Evolutionary conservation across 1,140 invertebrate species (phyloP).

Genomic region (Drosophila malerkotliana): DNA sequence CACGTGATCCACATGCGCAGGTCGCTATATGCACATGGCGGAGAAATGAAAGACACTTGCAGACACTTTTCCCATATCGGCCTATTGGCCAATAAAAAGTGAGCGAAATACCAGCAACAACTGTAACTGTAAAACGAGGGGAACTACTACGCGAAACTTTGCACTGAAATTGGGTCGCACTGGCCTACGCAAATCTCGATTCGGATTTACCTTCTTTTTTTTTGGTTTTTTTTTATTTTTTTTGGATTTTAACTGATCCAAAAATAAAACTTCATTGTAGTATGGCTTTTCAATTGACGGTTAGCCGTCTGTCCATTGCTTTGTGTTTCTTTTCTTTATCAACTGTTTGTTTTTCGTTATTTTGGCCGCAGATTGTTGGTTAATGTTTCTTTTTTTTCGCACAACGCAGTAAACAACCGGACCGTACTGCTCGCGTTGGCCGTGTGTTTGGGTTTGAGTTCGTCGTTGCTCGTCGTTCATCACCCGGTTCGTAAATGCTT

Average conservation of each 20-base stretch:
- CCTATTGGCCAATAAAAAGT: slow-evolving; percentile 17
- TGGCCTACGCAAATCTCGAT: slow-evolving; percentile 44
- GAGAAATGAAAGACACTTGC: slow-evolving; percentile 5
- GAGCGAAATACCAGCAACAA: slow-evolving; percentile 3
- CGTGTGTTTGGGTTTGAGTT: neutral
- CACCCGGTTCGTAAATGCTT: no score
- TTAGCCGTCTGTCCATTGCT: slow-evolving; percentile 30
- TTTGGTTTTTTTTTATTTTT: neutral
- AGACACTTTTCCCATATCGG: slow-evolving; percentile 11
- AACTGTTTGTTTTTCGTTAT: slow-evolving; percentile 9
- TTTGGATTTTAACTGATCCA: slow-evolving; percentile 41
- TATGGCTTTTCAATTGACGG: slow-evolving; percentile 46
- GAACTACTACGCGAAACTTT: slow-evolving; percentile 26
- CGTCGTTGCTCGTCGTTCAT: no score
- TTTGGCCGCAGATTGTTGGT: slow-evolving; percentile 28
- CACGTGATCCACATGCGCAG: slow-evolving; percentile 10
- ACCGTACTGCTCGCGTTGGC: neutral
- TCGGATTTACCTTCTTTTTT: slow-evolving; percentile 39
- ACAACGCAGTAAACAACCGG: neutral
- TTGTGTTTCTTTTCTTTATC: slow-evolving; percentile 10
- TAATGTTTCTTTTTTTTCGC: slow-evolving; percentile 5
- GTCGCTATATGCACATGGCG: neutral
- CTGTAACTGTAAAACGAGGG: slow-evolving; percentile 18
- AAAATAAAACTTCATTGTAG: slow-evolving; percentile 54
- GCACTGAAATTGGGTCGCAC: slow-evolving; percentile 35